Evolutionary conservation across 2,797 vertebrate genomes (phyloP).

Genomic region (Peromyscus nudipes): DNA sequence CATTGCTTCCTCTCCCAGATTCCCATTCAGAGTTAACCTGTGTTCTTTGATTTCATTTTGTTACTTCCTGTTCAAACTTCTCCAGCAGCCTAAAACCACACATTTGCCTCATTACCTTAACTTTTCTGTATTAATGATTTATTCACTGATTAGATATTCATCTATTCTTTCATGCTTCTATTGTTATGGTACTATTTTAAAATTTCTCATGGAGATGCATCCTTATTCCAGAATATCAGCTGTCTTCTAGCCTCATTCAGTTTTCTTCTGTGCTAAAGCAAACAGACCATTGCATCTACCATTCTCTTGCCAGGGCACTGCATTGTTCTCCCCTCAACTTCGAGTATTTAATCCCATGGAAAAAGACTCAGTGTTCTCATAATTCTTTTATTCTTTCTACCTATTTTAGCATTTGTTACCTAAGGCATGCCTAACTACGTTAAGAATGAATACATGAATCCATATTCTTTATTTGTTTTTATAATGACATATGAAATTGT

Average conservation of each 20-base stretch:
- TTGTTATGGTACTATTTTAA: background rate
- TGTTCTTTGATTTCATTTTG: background rate
- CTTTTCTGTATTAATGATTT: background rate
- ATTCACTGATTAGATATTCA: background rate
- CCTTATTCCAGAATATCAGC: background rate
- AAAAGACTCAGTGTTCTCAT: background rate
- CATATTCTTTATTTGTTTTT: slow-evolving; percentile 16
- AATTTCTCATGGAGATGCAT: slow-evolving; percentile 1
- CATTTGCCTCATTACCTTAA: background rate
- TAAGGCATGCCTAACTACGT: background rate
- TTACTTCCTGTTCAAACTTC: background rate
- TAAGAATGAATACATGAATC: background rate
- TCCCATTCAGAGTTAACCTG: background rate
- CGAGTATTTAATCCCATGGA: background rate
- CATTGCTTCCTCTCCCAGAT: background rate
- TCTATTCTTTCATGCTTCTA: background rate
- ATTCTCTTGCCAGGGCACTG: background rate
- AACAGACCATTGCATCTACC: background rate
- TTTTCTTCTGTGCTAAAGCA: background rate
- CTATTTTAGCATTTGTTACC: background rate
- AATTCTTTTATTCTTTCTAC: background rate
- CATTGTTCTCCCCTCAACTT: background rate
- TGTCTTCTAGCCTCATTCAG: background rate
- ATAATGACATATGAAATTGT: background rate
- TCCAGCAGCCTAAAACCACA: background rate